A percentile compares a stretch with the other conserved stretches of the same genome.
phyloP scores from a whole-genome alignment of 2,797 vertebrate species.

The Anguilla anguilla region DNA sequence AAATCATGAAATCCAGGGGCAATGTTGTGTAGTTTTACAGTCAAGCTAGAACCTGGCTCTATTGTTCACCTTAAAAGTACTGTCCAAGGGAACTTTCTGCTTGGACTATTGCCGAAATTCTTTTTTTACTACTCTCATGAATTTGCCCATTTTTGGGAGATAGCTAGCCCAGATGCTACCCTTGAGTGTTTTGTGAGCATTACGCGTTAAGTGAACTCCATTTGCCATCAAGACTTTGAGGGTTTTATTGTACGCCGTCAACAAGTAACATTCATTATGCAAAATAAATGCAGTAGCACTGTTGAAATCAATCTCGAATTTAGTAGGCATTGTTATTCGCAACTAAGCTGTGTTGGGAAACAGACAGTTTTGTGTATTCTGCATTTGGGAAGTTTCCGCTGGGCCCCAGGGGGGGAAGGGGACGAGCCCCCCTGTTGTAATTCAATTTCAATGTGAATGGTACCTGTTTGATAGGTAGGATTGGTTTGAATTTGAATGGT shows the following conservation, averaged over 20 bases:
- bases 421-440: too few relatives aligned
- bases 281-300: not conserved
- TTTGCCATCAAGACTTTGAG: not conserved
- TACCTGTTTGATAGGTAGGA: too few relatives aligned
- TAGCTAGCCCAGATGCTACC: not conserved
- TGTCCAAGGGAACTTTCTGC: not conserved
- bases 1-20: not conserved
- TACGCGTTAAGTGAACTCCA: not conserved
- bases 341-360: too few relatives aligned
- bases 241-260: not conserved
- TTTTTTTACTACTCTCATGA: not conserved
- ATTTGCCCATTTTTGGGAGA: not conserved
- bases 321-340: not conserved
- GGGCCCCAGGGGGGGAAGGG: too few relatives aligned
- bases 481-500: too few relatives aligned
- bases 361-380: too few relatives aligned
- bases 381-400: too few relatives aligned
- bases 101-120: not conserved
- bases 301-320: not conserved
- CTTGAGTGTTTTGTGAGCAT: not conserved
- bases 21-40: not conserved
- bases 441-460: too few relatives aligned
- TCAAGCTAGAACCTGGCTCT: not conserved
- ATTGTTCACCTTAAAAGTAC: not conserved
- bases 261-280: not conserved